Percentiles rank a stretch among this genome's conserved stretches.
Conservation (phyloP, 2,797 vertebrate genomes). For the Coreius guichenoti region DNA sequence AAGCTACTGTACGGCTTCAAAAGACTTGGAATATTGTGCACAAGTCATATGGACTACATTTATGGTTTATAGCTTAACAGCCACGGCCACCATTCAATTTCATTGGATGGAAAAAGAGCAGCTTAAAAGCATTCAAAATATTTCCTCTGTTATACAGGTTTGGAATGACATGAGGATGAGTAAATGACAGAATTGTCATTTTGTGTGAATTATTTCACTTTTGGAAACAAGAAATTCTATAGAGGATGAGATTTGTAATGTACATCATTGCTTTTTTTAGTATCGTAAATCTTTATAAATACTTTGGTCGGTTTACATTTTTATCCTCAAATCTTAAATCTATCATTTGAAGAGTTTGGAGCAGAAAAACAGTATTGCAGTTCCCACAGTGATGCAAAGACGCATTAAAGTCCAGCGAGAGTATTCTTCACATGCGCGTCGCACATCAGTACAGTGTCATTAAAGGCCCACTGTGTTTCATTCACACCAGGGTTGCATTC, state of each 20-base stretch:
- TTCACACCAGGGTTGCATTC: not conserved
- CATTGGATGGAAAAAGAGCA: not conserved
- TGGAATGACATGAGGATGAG: not conserved
- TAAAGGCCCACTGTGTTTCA: not conserved
- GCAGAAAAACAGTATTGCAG: not conserved
- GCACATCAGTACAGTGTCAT: not conserved
- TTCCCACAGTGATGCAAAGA: not conserved
- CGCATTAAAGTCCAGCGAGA: slow-evolving; percentile 1
- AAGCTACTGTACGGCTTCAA: not conserved
- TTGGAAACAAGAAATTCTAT: not conserved
- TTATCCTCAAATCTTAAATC: slow-evolving; percentile 17
- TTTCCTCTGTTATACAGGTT: not conserved
- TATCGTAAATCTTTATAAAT: slow-evolving; percentile 17
- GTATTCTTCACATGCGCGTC: not conserved
- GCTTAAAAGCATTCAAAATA: not conserved
- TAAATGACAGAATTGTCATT: not conserved
- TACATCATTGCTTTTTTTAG: slow-evolving; percentile 14
- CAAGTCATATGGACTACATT: not conserved
- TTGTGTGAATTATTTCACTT: not conserved
- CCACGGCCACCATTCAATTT: not conserved
- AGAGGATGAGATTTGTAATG: not conserved
- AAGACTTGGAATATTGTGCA: not conserved
- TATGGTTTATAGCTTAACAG: not conserved
- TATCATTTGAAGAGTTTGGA: not conserved
- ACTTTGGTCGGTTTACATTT: slow-evolving; percentile 37